A percentile compares a stretch with the other conserved stretches of the same genome.
Conservation (phyloP, 2,888 invertebrate genomes). For the Standfussiana lucernea region DNA sequence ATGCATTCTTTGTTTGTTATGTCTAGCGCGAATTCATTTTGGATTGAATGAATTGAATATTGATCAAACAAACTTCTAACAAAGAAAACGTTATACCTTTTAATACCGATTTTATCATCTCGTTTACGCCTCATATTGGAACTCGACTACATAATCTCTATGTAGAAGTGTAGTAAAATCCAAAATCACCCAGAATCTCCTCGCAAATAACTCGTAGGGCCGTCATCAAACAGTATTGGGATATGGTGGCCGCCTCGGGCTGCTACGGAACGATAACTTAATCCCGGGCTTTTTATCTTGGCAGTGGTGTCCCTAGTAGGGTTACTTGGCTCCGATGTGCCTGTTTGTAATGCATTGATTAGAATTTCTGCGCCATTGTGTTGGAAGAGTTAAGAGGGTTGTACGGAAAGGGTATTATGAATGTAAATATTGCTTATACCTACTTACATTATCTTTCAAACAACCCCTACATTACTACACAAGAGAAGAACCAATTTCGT, state of each 20-base stretch:
- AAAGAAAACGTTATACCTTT: slow-evolving; percentile 8
- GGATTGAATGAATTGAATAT: background rate
- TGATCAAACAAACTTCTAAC: slow-evolving; percentile 19
- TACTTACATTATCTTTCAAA: slow-evolving; percentile 60
- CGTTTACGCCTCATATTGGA: slow-evolving; percentile 46
- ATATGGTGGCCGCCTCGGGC: slow-evolving; percentile 65
- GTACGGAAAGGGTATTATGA: slow-evolving; percentile 60
- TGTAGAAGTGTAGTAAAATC: slow-evolving; percentile 57
- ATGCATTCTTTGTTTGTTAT: background rate
- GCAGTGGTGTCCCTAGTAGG: slow-evolving; percentile 50
- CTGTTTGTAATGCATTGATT: slow-evolving; percentile 68
- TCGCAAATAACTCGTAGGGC: slow-evolving; percentile 63
- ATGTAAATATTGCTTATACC: slow-evolving; percentile 63
- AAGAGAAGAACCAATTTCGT: slow-evolving; percentile 53
- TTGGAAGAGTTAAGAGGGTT: slow-evolving; percentile 54
- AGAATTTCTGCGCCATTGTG: slow-evolving; percentile 61
- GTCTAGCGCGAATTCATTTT: background rate
- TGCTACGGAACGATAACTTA: slow-evolving; percentile 78
- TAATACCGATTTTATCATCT: slow-evolving; percentile 30
- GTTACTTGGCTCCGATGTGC: slow-evolving; percentile 59
- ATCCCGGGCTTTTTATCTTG: slow-evolving; percentile 80
- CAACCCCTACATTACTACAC: slow-evolving; percentile 34
- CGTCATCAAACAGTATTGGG: slow-evolving; percentile 73
- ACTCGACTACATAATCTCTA: slow-evolving; percentile 49
- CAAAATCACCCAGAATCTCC: slow-evolving; percentile 64